Percentiles rank a stretch among this genome's conserved stretches.
Evolutionary conservation across 2,888 invertebrate species (phyloP).

Genomic region (Acrocyrtus sp.): DNA sequence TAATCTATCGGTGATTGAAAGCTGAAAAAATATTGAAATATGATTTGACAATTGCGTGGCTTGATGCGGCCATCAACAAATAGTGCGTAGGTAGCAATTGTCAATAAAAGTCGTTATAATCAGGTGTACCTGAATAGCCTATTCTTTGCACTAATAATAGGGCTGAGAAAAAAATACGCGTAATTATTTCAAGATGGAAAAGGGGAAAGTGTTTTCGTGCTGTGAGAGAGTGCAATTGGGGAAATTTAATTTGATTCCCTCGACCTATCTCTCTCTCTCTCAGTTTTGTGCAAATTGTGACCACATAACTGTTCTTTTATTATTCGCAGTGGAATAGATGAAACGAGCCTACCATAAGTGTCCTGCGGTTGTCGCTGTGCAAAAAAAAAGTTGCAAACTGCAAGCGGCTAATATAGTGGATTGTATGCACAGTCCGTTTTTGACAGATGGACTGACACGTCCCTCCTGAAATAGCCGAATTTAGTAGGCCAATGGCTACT

Average conservation of each 20-base stretch:
- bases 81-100: background rate
- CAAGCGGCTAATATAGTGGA: too few relatives aligned
- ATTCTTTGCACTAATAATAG: background rate
- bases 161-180: slow-evolving; percentile 3
- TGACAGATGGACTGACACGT: background rate
- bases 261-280: slow-evolving; percentile 4
- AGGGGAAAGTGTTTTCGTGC: slow-evolving; percentile 20
- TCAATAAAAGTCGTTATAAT: slow-evolving; percentile 1
- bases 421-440: too few relatives aligned
- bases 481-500: slow-evolving; percentile 32
- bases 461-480: slow-evolving; percentile 19
- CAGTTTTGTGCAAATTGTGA: background rate
- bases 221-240: slow-evolving; percentile 7
- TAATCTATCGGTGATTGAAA: too few relatives aligned
- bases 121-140: background rate
- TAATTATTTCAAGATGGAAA: slow-evolving; percentile 11
- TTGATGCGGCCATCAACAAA: background rate
- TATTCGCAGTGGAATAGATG: too few relatives aligned
- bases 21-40: slow-evolving; percentile 22
- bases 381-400: too few relatives aligned
- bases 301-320: too few relatives aligned
- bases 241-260: slow-evolving; percentile 31
- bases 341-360: too few relatives aligned
- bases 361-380: too few relatives aligned
- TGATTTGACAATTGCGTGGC: slow-evolving; percentile 22